Percentiles rank a stretch among this genome's conserved stretches.
Evolutionary conservation across 2,113 vertebrate genomes (phyloP).

Genomic region (Melanerpes formicivorus): DNA sequence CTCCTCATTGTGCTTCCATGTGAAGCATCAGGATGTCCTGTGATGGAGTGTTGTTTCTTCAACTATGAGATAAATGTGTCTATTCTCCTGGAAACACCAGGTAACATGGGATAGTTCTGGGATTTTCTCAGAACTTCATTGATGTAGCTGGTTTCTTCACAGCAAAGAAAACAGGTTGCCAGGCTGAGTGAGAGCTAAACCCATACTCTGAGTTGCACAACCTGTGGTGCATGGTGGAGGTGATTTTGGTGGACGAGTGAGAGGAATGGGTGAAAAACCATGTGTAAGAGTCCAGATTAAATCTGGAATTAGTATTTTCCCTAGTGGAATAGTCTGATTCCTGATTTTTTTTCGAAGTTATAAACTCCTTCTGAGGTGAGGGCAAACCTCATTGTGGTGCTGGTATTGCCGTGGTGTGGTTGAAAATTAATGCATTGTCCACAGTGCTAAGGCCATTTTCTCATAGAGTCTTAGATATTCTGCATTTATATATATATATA

Average conservation of each 20-base stretch:
- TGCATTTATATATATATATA: background rate
- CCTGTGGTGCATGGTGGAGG: background rate
- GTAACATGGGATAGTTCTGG: background rate
- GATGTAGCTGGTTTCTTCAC: background rate
- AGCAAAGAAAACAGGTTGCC: background rate
- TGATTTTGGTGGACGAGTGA: background rate
- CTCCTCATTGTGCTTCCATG: background rate
- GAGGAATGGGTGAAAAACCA: background rate
- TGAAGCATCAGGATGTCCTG: background rate
- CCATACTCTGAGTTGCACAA: background rate
- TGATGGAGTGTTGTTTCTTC: background rate
- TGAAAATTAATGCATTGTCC: background rate
- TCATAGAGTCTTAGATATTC: background rate
- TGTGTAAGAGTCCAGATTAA: background rate
- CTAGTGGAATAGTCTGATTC: background rate
- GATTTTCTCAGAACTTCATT: background rate
- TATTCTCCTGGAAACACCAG: background rate
- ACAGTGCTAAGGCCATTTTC: background rate
- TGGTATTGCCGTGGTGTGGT: background rate
- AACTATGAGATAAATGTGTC: background rate
- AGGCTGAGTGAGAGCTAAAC: background rate
- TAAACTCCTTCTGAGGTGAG: background rate
- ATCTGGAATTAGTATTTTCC: background rate
- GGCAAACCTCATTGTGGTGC: background rate
- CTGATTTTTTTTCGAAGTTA: background rate